phyloP scores from a whole-genome alignment of 2,797 vertebrate genomes.

The Alcedo quadribrachys region DNA sequence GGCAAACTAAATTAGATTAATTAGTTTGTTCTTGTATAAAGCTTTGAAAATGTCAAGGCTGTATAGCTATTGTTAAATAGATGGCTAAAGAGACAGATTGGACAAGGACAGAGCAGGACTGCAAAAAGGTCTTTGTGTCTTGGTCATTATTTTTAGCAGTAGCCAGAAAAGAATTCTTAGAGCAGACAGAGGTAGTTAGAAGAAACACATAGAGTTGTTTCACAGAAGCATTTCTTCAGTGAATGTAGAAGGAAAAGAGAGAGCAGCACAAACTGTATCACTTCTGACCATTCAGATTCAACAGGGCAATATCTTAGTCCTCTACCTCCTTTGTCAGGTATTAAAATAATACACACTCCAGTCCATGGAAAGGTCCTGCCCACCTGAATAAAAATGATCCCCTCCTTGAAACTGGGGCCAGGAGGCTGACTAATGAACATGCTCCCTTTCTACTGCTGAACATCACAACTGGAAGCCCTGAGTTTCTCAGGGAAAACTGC shows the following conservation, averaged over 20 bases:
- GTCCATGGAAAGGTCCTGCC: not conserved
- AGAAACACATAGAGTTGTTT: not conserved
- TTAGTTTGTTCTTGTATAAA: slow-evolving; percentile 60
- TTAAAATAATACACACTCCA: not conserved
- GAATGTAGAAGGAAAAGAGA: not conserved
- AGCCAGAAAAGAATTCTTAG: not conserved
- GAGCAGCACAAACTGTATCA: not conserved
- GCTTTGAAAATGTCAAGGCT: slow-evolving; percentile 65
- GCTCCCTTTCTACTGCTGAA: not conserved
- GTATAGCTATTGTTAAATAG: slow-evolving; percentile 62
- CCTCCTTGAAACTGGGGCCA: not conserved
- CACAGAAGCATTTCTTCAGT: not conserved
- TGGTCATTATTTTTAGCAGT: not conserved
- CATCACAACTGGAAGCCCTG: not conserved
- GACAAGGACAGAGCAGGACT: slow-evolving; percentile 28
- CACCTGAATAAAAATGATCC: not conserved
- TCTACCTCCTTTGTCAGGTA: not conserved
- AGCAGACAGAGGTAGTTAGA: not conserved
- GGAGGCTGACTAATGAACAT: not conserved
- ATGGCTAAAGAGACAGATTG: slow-evolving; percentile 33
- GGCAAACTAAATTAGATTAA: slow-evolving; percentile 66
- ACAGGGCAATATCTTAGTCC: not conserved
- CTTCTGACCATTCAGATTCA: not conserved
- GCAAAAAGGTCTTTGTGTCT: not conserved
- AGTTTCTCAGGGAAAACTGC: not conserved